A percentile compares a stretch with the other conserved stretches of the same genome.
These are phyloP conservation scores for Yponomeuta plumbellus DNA, from an alignment of 2,888 invertebrate genomes.

Conservation along the genomic window DNA sequence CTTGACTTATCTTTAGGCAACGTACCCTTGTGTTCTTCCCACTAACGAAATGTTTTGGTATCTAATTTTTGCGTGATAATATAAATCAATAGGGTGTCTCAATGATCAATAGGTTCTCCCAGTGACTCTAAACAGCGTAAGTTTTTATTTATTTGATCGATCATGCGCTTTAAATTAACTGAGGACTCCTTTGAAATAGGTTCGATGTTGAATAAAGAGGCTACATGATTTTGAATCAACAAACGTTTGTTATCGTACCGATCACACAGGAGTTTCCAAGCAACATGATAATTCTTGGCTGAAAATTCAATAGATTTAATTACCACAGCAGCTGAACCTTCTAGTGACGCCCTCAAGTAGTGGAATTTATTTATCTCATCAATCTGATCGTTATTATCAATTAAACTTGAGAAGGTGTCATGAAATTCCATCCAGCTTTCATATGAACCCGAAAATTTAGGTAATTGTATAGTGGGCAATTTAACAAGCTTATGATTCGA, in stretches of 20 bases:
- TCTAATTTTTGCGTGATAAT: slow-evolving; percentile 18
- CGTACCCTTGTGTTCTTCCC: slow-evolving; percentile 18
- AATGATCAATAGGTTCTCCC: slow-evolving; percentile 16
- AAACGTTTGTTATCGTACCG: slow-evolving; percentile 22
- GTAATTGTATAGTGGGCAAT: slow-evolving; percentile 12
- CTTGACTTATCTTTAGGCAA: slow-evolving; percentile 12
- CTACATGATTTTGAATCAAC: slow-evolving; percentile 21
- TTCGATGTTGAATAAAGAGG: slow-evolving; percentile 22
- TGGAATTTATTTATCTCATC: slow-evolving; percentile 15
- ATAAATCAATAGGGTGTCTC: slow-evolving; percentile 18
- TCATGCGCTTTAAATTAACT: background rate
- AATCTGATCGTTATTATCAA: slow-evolving; percentile 8
- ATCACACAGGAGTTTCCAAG: slow-evolving; percentile 21
- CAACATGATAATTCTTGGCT: slow-evolving; percentile 19
- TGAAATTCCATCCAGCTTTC: slow-evolving; percentile 12
- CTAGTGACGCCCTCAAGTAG: slow-evolving; percentile 11
- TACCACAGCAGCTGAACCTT: slow-evolving; percentile 20
- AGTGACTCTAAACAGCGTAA: background rate
- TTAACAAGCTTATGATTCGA: slow-evolving; percentile 8
- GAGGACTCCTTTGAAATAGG: slow-evolving; percentile 7
- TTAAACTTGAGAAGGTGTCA: slow-evolving; percentile 8
- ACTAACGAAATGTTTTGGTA: slow-evolving; percentile 16
- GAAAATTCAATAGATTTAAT: slow-evolving; percentile 22
- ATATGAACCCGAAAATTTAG: slow-evolving; percentile 6
- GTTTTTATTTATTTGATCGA: slow-evolving; percentile 11